Base-by-base conservation (phyloP, 1,140 invertebrate genomes). In the Drosophila sechellia region DNA sequence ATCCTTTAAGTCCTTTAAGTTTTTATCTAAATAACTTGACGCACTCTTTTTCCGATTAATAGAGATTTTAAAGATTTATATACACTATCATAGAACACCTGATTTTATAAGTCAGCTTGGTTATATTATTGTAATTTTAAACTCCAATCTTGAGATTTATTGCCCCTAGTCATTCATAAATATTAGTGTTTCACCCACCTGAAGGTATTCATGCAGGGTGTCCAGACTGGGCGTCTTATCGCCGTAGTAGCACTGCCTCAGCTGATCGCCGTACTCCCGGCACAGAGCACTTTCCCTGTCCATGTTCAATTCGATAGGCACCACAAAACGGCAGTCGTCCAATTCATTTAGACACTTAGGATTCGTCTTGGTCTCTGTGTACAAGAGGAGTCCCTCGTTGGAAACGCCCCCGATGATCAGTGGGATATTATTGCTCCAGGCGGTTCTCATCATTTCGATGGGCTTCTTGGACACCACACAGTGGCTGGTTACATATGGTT, bases 361-460 rank as follows among this genome's bases (percentile, higher is more conserved):
- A 63, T 91, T 83, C 61, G 78, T 20, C 35, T 92, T 92, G 8
- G 91, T 90, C 46, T 92, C 91, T 17, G 73, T 53, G 52, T 92
- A 92, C 13, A 92, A 64, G 11, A 93, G 35, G 0, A 93, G 69
- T 5, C 92, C 93, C 79, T 93, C 93, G 39, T 91, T 80, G n/a
- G 91, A 90, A 10, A 89, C 91, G 5, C 87, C 92, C 4, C 93
- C 93, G n/a, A 93, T 66, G 10, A 93, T 90, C 34, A 93, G 77
- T 5, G 93, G 93, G 48, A 93, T 92, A 34, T 80, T 87, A 56
- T 92, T 91, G 69, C 92, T 92, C 86, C 92, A 92, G 17, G 92
- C 91, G n/a, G 79, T 91, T 20, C 77, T 72, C 80, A 92, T 81
- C 79, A 93, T 86, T 53, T 92, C 75, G 5, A 92, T 84, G 17